Evolutionary conservation across 1,140 invertebrate genomes (phyloP).

Genomic region (Hormaphis cornu): DNA sequence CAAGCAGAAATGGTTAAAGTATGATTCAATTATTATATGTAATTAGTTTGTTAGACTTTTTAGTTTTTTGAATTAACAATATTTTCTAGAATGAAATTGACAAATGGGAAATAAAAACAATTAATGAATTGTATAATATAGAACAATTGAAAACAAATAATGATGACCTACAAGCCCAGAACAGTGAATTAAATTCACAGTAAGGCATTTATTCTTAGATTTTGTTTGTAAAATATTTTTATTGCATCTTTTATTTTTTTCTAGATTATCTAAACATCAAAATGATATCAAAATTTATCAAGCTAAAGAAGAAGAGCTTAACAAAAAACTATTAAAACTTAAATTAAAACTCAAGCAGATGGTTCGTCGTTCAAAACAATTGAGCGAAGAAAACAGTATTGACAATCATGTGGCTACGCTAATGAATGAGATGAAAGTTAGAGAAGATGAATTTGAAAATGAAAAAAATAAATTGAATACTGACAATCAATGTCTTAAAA

Average conservation of each 20-base stretch:
- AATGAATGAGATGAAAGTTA: conserved; percentile 14
- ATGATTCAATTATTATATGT: neutral
- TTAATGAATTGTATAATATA: conserved; percentile 9
- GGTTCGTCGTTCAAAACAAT: conserved; percentile 15
- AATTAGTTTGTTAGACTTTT: neutral
- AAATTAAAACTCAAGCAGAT: conserved; percentile 20
- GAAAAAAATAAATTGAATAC: conserved; percentile 18
- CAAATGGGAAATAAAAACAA: conserved; percentile 29
- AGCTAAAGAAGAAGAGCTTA: conserved; percentile 7
- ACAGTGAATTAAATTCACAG: conserved; percentile 11
- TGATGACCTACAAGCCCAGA: conserved; percentile 13
- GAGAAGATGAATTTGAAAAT: conserved; percentile 6
- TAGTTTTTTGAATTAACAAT: neutral
- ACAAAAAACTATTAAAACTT: conserved; percentile 3
- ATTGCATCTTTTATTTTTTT: neutral
- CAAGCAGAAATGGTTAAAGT: conserved; percentile 26
- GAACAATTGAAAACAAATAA: conserved; percentile 5
- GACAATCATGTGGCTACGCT: conserved; percentile 22
- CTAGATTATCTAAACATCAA: conserved; percentile 16
- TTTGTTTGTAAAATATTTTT: neutral
- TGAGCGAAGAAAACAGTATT: conserved; percentile 23
- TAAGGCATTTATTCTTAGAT: neutral
- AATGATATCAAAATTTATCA: conserved; percentile 12
- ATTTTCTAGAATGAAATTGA: conserved; percentile 22
- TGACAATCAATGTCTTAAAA: conserved; percentile 7